Evolutionary conservation across 2,113 vertebrate species (phyloP).

Genomic region (Sylvia atricapilla): DNA sequence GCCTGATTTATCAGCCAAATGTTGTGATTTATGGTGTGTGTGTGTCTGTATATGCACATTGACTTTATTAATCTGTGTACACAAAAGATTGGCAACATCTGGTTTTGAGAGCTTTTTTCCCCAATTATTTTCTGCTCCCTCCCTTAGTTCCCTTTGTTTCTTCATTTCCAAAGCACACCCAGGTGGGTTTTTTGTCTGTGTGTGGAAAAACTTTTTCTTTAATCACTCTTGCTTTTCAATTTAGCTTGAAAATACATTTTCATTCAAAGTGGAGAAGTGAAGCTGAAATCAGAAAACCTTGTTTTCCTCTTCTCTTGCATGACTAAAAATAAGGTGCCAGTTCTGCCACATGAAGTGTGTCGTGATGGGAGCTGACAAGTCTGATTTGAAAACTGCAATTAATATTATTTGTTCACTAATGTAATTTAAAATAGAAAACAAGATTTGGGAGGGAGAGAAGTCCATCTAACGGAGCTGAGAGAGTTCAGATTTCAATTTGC

Average conservation of each 20-base stretch:
- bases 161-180: neutral
- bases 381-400: neutral
- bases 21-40: neutral
- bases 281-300: neutral
- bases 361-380: neutral
- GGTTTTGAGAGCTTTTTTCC: neutral
- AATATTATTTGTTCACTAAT: neutral
- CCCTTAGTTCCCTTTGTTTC: neutral
- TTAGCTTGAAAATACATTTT: neutral
- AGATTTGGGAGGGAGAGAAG: neutral
- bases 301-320: neutral
- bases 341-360: neutral
- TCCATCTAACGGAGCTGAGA: neutral
- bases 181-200: neutral
- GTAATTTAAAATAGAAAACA: neutral
- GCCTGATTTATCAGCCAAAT: neutral
- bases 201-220: neutral
- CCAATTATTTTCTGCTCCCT: neutral
- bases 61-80: neutral
- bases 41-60: neutral
- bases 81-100: neutral
- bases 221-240: neutral
- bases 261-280: neutral
- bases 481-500: neutral
- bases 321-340: neutral